phyloP scores from a whole-genome alignment of 2,888 invertebrate genomes.

The Sipha maydis region DNA sequence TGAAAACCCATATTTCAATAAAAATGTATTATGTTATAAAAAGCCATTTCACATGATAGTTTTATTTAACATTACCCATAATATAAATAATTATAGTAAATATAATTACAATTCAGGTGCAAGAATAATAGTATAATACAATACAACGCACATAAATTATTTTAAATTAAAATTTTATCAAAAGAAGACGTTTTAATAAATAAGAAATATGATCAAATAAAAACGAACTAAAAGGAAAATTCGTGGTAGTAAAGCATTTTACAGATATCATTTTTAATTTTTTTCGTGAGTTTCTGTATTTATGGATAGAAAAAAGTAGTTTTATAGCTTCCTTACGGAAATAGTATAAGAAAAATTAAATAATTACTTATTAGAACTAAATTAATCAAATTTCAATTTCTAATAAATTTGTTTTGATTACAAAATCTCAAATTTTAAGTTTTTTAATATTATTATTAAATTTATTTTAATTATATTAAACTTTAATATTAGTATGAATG shows the following conservation, averaged over 20 bases:
- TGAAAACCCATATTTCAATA: no score
- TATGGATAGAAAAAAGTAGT: neutral
- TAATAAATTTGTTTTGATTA: no score
- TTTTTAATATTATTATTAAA: no score
- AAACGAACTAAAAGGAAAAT: neutral
- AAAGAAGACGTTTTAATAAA: neutral
- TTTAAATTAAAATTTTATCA: neutral
- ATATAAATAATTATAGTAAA: neutral
- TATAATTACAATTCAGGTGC: neutral
- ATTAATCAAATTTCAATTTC: neutral
- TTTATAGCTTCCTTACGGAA: no score
- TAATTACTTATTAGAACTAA: neutral
- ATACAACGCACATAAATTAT: neutral
- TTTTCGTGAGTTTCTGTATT: neutral
- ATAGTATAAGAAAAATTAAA: neutral
- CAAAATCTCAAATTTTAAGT: no score
- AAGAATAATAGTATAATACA: neutral
- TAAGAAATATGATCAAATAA: neutral
- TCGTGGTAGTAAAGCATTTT: neutral
- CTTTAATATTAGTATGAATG: no score
- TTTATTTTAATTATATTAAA: no score
- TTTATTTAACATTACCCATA: neutral
- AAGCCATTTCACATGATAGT: neutral
- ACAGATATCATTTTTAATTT: neutral
- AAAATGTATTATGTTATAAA: neutral